phyloP scores from a whole-genome alignment of 2,113 vertebrate species.

The Rhynchomys soricoides region DNA sequence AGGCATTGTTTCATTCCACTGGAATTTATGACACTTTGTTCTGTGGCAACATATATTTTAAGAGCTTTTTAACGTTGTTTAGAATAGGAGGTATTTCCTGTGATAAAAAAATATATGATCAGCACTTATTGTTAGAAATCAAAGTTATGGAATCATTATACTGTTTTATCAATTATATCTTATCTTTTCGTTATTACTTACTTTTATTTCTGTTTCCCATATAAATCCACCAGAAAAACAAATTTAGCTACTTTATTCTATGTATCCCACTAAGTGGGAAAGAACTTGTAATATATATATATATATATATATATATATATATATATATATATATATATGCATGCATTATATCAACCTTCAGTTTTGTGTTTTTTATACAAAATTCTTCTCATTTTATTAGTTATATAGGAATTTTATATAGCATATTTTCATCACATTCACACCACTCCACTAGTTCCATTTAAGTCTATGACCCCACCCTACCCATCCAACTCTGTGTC shows the following conservation, averaged over 20 bases:
- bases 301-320: too few species aligned
- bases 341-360: not conserved
- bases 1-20: not conserved
- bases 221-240: not conserved
- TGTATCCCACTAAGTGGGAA: not conserved
- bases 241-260: not conserved
- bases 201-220: not conserved
- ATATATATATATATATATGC: too few species aligned
- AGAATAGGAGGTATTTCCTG: not conserved
- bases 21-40: not conserved
- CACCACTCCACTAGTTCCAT: not conserved
- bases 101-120: not conserved
- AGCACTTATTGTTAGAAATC: not conserved
- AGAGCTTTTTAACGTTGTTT: not conserved
- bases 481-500: too few species aligned
- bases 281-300: too few species aligned
- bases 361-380: not conserved
- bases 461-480: not conserved
- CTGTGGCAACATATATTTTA: not conserved
- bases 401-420: not conserved
- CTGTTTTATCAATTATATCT: not conserved
- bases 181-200: not conserved
- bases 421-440: not conserved
- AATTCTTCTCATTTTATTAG: not conserved
- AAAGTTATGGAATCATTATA: not conserved